Evolutionary conservation across 92 coral and sea anemone species (phyloP).

Genomic region (Palythoa grandiflora): DNA sequence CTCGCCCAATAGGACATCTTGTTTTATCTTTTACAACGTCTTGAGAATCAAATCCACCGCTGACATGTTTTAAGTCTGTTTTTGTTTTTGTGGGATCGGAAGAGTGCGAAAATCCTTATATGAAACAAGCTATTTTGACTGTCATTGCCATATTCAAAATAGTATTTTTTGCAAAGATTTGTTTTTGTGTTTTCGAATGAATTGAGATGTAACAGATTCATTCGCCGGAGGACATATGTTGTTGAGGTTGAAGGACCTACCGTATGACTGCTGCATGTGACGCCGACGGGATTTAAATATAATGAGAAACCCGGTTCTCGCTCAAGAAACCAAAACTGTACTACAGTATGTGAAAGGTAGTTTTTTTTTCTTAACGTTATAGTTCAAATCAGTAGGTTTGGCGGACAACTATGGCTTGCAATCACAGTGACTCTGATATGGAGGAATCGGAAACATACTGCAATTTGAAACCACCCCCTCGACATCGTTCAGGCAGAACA

Average conservation of each 20-base stretch:
- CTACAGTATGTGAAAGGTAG: not conserved
- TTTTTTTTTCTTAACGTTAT: not conserved
- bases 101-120: too few relatives aligned
- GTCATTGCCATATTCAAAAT: not conserved
- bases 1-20: too few relatives aligned
- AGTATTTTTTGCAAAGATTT: not conserved
- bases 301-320: not conserved
- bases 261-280: not conserved
- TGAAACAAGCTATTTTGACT: not conserved
- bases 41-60: too few relatives aligned
- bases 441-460: constrained; percentile 41
- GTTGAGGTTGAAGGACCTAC: not conserved
- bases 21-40: too few relatives aligned
- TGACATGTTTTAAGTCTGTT: too few relatives aligned
- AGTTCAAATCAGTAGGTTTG: not conserved
- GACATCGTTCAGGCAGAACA: constrained; percentile 27
- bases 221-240: not conserved
- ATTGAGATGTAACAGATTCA: too few relatives aligned
- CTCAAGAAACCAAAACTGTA: not conserved
- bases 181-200: not conserved
- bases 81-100: too few relatives aligned
- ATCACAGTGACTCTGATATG: constrained; percentile 35
- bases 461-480: constrained; percentile 38
- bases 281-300: not conserved
- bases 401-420: constrained; percentile 27